Evolutionary conservation across 2,113 vertebrate genomes (phyloP).

Genomic region (Sinocyclocheilus anshuiensis): DNA sequence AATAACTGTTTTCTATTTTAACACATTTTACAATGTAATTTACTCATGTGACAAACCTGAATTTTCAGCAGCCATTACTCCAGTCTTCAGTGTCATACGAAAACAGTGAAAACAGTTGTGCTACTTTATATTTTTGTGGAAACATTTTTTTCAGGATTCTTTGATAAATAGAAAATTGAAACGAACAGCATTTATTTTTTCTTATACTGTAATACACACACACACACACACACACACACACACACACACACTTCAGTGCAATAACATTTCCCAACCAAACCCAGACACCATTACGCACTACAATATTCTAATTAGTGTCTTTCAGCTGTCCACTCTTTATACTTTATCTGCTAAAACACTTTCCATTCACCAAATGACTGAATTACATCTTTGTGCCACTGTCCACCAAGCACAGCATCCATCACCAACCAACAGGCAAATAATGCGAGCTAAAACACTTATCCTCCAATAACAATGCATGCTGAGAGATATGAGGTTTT

Average conservation of each 20-base stretch:
- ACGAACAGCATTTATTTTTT: too few species aligned
- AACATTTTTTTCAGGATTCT: too few species aligned
- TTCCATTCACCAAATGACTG: conserved; percentile 19
- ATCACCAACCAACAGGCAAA: conserved; percentile 6
- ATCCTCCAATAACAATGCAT: conserved; percentile 20
- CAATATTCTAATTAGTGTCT: conserved; percentile 5
- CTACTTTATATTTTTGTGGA: too few species aligned
- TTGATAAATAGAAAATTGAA: too few species aligned
- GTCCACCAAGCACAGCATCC: conserved; percentile 13
- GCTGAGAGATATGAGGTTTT: conserved; percentile 21
- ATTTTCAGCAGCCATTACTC: too few species aligned
- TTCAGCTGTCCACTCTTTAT: conserved; percentile 12
- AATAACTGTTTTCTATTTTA: too few species aligned
- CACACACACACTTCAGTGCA: conserved; percentile 2
- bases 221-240: too few species aligned
- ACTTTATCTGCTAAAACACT: conserved; percentile 3
- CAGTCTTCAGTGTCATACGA: too few species aligned
- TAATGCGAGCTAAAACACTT: conserved; percentile 1
- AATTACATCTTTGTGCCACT: conserved; percentile 23
- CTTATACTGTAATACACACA: too few species aligned
- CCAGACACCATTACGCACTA: not conserved
- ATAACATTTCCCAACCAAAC: not conserved
- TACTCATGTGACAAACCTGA: too few species aligned
- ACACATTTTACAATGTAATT: too few species aligned
- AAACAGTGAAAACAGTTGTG: too few species aligned